Conservation (phyloP, 1,140 invertebrate species). For the Drosophila melanica region DNA sequence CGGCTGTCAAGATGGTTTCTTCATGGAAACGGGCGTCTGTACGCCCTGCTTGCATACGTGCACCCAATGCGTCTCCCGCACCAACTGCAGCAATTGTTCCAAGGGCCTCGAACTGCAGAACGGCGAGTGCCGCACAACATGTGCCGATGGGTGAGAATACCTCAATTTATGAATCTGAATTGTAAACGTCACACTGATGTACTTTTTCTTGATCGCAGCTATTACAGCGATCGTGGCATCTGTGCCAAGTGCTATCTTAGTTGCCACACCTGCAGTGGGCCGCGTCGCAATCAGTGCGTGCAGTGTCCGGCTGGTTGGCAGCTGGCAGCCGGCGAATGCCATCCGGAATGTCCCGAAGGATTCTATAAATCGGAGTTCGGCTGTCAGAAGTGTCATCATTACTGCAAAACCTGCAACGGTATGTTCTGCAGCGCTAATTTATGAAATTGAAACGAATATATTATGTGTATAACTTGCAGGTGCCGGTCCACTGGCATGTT, state of each 20-base stretch:
- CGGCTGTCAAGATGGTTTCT: conserved; percentile 89
- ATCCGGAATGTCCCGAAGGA: conserved; percentile 92
- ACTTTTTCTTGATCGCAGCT: conserved; percentile 84
- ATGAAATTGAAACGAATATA: neutral
- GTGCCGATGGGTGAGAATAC: conserved; percentile 86
- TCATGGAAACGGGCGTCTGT: conserved; percentile 88
- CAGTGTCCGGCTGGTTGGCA: conserved; percentile 91
- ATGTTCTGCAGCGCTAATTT: conserved; percentile 39
- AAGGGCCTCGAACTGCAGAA: conserved; percentile 90
- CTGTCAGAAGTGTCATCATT: conserved; percentile 93
- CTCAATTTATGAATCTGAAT: neutral
- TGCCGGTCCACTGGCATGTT: conserved; percentile 89
- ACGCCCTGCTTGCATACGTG: conserved; percentile 91
- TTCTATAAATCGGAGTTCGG: conserved; percentile 91
- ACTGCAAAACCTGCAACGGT: conserved; percentile 92
- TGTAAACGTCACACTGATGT: neutral
- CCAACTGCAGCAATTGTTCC: conserved; percentile 91
- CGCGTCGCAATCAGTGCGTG: conserved; percentile 92
- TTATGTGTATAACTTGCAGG: conserved; percentile 75
- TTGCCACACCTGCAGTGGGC: conserved; percentile 92
- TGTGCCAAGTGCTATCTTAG: conserved; percentile 92
- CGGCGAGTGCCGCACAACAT: conserved; percentile 90
- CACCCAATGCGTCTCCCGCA: conserved; percentile 89
- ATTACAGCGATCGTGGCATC: conserved; percentile 92
- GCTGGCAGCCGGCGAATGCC: conserved; percentile 91